Evolutionary conservation across 2,797 vertebrate genomes (phyloP).

Genomic region (Myiotriccus ornatus): DNA sequence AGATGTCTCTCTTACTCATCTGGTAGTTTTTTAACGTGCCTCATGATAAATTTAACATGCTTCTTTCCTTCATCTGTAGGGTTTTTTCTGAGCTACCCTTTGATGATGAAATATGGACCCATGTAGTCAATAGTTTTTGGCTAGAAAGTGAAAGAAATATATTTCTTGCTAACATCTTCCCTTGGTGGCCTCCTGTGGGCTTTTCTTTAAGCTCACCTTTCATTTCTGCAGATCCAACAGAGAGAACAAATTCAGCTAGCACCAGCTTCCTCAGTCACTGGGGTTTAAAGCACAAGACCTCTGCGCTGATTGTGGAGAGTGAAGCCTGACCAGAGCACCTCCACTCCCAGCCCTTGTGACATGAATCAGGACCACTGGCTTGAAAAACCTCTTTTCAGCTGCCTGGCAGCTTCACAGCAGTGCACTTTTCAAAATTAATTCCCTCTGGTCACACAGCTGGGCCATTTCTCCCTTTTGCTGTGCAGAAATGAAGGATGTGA

Average conservation of each 20-base stretch:
- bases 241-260: neutral
- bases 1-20: constrained; percentile 25
- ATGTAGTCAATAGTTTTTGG: neutral
- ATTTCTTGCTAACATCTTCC: neutral
- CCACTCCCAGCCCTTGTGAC: neutral
- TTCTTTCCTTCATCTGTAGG: neutral
- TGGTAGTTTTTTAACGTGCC: neutral
- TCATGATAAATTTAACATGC: constrained; percentile 25
- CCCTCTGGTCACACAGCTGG: neutral
- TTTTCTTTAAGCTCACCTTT: constrained; percentile 9
- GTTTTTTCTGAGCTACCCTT: neutral
- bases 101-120: neutral
- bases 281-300: neutral
- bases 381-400: neutral
- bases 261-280: accelerated
- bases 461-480: neutral
- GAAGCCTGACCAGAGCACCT: neutral
- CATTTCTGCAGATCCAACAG: neutral
- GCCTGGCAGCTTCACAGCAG: neutral
- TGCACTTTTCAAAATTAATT: neutral
- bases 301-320: neutral
- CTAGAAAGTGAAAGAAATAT: neutral
- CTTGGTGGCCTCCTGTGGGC: neutral
- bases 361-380: neutral
- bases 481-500: neutral